Evolutionary conservation across 2,797 vertebrate species (phyloP), one percentile per base, ranked within the genome.

Genomic region (Oryzias sinensis): DNA sequence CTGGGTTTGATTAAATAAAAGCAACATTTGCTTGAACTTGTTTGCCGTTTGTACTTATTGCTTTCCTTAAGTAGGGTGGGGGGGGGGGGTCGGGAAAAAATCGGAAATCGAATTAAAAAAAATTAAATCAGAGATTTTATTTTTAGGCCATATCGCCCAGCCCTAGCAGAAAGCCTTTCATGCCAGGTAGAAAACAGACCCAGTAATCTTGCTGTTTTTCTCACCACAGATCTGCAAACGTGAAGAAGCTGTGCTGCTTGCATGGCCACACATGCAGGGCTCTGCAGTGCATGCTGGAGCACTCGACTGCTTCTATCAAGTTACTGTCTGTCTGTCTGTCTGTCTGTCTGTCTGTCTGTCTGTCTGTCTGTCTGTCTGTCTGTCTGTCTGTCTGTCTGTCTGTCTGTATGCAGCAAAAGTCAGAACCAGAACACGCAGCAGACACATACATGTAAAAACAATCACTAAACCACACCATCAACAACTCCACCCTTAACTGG

Each of bases 201-300:
- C 27, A 27, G 27, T 5, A 27, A 27, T 27, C 27, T 27, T 8
- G 5, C 17, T 43, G 43, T 45, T 45, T 44, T 17, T n/a, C n/a
- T 22, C 24, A 2, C 6, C 27, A 22, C 40, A 49, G 63, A 33
- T 41, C 42, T 47, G 46, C 46, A 77, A 22, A 58, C 60, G 64
- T 62, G 29, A 58, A 57, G 55, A 15, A 54, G 56, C 76, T 49
- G 49, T 53, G 17, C 17, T 61, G 43, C 49, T 68, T 25, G 1
- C 58, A 62, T 50, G 60, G 53, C 45, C 67, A 55, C 50, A 77
- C 62, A 78, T 64, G 45, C 61, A 76, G 61, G 70, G 78, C 65
- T 40, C 37, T 55, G 64, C 18, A 18, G 18, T 18, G 18, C 68
- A 65, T 72, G 71, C 49, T 45, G 16, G 44, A 44, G 45, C 22